A percentile compares a stretch with the other conserved stretches of the same genome.
Conservation (phyloP, 2,888 invertebrate genomes). For the Prosopocoilus inquinatus region DNA sequence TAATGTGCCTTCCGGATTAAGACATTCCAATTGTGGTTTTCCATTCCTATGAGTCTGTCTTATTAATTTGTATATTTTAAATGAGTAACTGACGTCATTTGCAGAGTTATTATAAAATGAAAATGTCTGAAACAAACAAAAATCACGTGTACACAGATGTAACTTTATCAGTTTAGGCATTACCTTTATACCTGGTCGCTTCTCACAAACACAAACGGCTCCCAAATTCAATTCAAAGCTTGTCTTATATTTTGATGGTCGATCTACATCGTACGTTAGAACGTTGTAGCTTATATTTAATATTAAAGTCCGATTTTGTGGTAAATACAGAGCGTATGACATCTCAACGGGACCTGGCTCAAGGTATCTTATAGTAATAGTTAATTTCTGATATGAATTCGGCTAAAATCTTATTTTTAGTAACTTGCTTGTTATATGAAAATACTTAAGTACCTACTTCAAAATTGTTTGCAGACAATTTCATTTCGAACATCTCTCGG, state of each 20-base stretch:
- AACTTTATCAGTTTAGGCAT: too few relatives aligned
- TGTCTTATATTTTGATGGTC: constrained; percentile 30
- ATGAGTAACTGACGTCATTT: constrained; percentile 33
- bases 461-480: constrained; percentile 36
- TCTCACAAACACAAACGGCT: constrained; percentile 41
- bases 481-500: constrained; percentile 38
- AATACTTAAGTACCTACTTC: constrained; percentile 32
- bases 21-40: constrained; percentile 43
- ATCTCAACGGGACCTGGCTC: constrained; percentile 37
- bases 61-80: constrained; percentile 26
- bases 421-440: background rate
- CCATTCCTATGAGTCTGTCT: constrained; percentile 37
- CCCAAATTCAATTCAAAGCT: constrained; percentile 32
- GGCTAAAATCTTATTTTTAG: constrained; percentile 30
- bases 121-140: constrained; percentile 36
- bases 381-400: constrained; percentile 31
- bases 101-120: constrained; percentile 49
- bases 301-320: constrained; percentile 41
- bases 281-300: constrained; percentile 39
- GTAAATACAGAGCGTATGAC: constrained; percentile 45
- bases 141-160: background rate
- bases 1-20: constrained; percentile 41
- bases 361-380: constrained; percentile 41
- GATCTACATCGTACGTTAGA: constrained; percentile 21
- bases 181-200: constrained; percentile 9